Evolutionary conservation across 2,113 vertebrate genomes (phyloP).

Genomic region (Fulica atra): DNA sequence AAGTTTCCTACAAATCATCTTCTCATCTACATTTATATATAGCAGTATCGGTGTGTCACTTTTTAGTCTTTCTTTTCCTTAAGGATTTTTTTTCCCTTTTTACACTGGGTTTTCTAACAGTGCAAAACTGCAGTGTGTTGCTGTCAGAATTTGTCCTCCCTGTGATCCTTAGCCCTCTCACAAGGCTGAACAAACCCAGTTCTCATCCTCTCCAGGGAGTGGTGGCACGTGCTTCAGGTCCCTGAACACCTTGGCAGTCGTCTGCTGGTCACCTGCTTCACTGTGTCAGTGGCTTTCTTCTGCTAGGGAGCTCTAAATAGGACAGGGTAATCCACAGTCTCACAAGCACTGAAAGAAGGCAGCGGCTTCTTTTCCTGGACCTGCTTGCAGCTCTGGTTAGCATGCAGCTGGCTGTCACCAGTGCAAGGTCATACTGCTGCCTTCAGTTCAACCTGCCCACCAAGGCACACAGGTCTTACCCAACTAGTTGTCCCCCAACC

Average conservation of each 20-base stretch:
- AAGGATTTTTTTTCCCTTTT: background rate
- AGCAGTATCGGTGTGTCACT: background rate
- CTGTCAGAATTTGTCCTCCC: background rate
- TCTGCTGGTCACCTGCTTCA: background rate
- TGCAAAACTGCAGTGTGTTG: background rate
- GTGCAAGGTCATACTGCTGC: background rate
- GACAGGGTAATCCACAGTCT: background rate
- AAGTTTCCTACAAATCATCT: background rate
- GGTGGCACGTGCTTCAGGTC: background rate
- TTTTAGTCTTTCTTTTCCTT: background rate
- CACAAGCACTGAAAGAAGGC: background rate
- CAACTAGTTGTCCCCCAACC: background rate
- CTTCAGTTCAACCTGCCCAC: background rate
- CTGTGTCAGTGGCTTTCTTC: background rate
- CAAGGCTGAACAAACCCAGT: background rate
- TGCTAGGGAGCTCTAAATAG: background rate
- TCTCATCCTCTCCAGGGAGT: background rate
- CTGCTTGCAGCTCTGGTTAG: background rate
- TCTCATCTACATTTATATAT: background rate
- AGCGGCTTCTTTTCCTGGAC: background rate
- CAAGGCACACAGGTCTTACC: accelerated
- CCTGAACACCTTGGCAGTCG: background rate
- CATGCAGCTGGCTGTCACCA: accelerated
- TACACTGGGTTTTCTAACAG: background rate
- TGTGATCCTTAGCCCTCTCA: background rate